Base-by-base conservation (phyloP, 2,113 vertebrate species). In the Ciconia stormi region DNA sequence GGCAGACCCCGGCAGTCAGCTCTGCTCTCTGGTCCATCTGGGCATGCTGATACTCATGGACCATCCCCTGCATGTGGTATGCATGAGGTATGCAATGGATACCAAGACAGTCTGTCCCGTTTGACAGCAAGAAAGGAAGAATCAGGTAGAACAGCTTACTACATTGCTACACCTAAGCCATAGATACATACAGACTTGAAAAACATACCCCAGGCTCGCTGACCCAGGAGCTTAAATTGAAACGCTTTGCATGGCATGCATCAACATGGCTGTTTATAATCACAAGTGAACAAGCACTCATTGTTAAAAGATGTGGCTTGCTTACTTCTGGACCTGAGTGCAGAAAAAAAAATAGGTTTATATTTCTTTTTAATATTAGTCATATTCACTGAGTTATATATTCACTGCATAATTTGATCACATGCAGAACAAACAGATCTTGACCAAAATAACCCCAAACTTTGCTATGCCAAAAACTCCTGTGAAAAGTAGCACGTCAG, bases 201-300 rank as follows among this genome's bases (percentile, higher is more conserved):
- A 89, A 95, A 79, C 87, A 90, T 87, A 95, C 52, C 65, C 76
- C 67, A 29, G 52, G 14, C 65, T 93, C 8, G 0, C 44, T 95
- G 93, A 95, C 77, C 92, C n/a, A 2, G 78, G 89, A 94, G 84
- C 65, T 91, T 29, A 73, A 81, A 83, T 47, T 32, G 55, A 84
- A 91, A 78, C 36, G 76, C 72, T 73, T 36, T 87, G 91, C 77
- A 91, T 85, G 91, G 95, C 82, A 72, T 67, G 83, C 80, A 40
- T 67, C 81, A 49, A 1, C 77, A 19, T 52, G 93, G 80, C 77
- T 96, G 77, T 84, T 89, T 47, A 52, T 81, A 87, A 63, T 91
- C 83, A 63, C 89, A 82, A 89, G 61, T 59, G 89, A 95, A 93
- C 77, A 97, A 94, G 69, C 1, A 0, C 69, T 91, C 69, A 47